Evolutionary conservation across 2,888 invertebrate genomes (phyloP), one percentile per base, ranked within the genome.

Genomic region (Pristionchus exspectatus): DNA sequence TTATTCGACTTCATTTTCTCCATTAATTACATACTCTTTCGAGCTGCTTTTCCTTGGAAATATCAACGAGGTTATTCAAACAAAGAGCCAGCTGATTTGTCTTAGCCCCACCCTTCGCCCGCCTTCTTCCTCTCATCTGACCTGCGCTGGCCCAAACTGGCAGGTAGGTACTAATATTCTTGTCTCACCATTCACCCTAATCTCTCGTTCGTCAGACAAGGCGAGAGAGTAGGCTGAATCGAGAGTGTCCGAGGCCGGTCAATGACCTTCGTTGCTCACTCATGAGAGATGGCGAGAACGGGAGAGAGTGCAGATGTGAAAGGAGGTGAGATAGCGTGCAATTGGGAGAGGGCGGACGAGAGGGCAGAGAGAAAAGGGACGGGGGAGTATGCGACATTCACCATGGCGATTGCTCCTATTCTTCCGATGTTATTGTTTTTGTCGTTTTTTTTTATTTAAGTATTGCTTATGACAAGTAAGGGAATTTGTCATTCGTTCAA

Each of bases 31-130:
- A 21, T 59, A 24, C 59, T 7, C 44, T 50, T 50, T 12, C 9
- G 9, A 9, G 44, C 12, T 50, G 44, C 44, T 9, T 50, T 44
- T 50, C 44, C 5, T 38, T 38, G 5, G 38, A 38, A 38, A 38
- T 38, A 38, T 38, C 38, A 38, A 2, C 38, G 38, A 38, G 74
- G 74, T 74, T 74, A 74, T 74, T 14, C 74, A 74, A 74, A 74
- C 74, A 74, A 21, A 9, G 38, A 74, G 38, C 38, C 74, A 74
- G 74, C 74, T 74, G 74, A 74, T 74, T 72, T 30, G 63, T 72
- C 74, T 33, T 16, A 74, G 74, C 33, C 21, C 77, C 18, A 24
- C 44, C 77, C n/a, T 44, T 77, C 50, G 21, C 77, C 77, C 30
- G 24, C 66, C 66, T 3, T 24, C 10, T 24, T 24, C 69, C 69